Conservation (phyloP, 2,888 invertebrate species). For the Drosophila diplacantha region DNA sequence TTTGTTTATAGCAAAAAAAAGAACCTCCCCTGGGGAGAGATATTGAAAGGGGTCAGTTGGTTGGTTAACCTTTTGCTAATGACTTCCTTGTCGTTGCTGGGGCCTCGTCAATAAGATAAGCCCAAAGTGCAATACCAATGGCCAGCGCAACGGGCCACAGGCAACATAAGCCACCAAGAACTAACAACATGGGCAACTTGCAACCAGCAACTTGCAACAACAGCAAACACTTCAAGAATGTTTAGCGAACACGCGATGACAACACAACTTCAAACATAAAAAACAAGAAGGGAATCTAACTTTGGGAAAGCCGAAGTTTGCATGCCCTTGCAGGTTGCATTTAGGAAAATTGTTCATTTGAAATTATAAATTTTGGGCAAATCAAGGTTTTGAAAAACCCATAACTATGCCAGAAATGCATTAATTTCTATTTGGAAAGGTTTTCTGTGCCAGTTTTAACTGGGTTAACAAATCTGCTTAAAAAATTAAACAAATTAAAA, state of each 20-base stretch:
- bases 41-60: constrained; percentile 32
- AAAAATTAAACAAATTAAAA: too few relatives aligned
- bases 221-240: constrained; percentile 37
- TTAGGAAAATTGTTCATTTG: too few relatives aligned
- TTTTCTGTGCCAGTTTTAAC: not conserved
- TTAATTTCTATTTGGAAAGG: not conserved
- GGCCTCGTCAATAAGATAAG: constrained; percentile 47
- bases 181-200: constrained; percentile 21
- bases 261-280: constrained; percentile 6
- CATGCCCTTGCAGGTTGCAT: too few relatives aligned
- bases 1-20: not conserved
- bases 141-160: constrained; percentile 15
- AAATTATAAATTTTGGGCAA: not conserved
- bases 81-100: constrained; percentile 42
- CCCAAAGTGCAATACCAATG: constrained; percentile 31
- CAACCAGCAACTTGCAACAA: constrained; percentile 18
- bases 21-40: not conserved
- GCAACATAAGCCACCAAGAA: constrained; percentile 15
- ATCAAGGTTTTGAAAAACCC: not conserved
- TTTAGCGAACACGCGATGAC: constrained; percentile 47
- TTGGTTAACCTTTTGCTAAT: constrained; percentile 42
- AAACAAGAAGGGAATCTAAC: not conserved
- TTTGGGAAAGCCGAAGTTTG: not conserved
- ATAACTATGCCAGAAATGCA: not conserved
- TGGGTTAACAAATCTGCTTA: not conserved